Evolutionary conservation across 2,797 vertebrate genomes (phyloP), one percentile per base, ranked within the genome.

Genomic region (Channallabes apus): DNA sequence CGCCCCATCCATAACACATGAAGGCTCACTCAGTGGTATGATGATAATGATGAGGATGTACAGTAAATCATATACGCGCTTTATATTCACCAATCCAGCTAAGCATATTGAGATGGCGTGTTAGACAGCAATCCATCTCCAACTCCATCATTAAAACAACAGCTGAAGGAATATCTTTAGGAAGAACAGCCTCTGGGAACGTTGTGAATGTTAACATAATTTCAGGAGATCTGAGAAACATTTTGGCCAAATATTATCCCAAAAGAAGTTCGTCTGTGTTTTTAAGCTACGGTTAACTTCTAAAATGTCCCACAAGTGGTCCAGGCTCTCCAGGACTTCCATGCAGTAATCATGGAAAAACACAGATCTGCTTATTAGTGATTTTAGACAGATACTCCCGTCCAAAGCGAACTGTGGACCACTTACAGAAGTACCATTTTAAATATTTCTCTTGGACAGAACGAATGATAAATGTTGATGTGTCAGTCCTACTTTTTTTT

Each of bases 361-460:
- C 29, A 59, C 75, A 77, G 14, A 59, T 77, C 75, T 35, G 75
- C 9, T 59, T 22, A 59, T 35, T 6, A 35, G 54, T 35, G 75
- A 59, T 59, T 22, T 59, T 77, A 18, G 54, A 59, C 75, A 32
- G 24, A 56, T 29, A 56, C 2, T 18, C 17, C 3, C 2, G 2
- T 17, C 15, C n/a, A 54, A 27, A 75, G 8, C 27, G n/a, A 27
- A 54, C 72, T 27, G 5, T 46, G 51, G 56, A 59, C 18, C 56
- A 35, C 20, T 78, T 59, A 59, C 18, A 78, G 18, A 32, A 61
- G 56, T 22, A 78, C 29, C 56, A 24, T 6, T 78, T 22, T 1
- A 78, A 35, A 59, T 24, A 38, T 61, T 78, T 78, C 32, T 78
- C 29, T 78, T 78, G 56, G 75, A 59, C 20, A 61, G 75, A 77